Evolutionary conservation across 2,113 vertebrate species (phyloP).

Genomic region (Eubucco bourcierii): DNA sequence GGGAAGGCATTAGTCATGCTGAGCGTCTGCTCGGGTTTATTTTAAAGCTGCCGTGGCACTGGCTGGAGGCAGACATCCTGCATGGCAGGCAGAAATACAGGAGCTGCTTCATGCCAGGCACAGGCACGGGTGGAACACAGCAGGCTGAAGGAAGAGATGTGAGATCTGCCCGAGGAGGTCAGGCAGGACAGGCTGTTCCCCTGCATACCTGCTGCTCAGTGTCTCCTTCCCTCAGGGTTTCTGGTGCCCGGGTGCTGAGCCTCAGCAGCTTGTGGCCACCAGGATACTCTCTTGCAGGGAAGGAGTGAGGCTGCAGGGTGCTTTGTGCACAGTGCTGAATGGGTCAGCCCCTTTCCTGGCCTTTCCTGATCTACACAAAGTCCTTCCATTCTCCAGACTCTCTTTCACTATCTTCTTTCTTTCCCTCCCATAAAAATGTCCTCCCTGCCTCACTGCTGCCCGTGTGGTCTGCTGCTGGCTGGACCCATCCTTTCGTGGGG

Average conservation of each 20-base stretch:
- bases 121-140: neutral
- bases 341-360: neutral
- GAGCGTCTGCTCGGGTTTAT: neutral
- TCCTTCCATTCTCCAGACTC: neutral
- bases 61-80: neutral
- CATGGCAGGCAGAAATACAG: neutral
- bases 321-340: neutral
- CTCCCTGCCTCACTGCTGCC: neutral
- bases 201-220: fast-evolving
- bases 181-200: neutral
- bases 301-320: neutral
- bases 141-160: neutral
- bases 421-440: fast-evolving
- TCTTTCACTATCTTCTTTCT: neutral
- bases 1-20: neutral
- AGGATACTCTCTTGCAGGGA: neutral
- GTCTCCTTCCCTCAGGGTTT: neutral
- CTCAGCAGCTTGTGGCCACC: neutral
- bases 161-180: neutral
- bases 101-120: neutral
- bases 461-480: neutral
- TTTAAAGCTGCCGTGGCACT: neutral
- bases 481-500: neutral
- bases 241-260: fast-evolving
- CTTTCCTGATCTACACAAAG: neutral